These are phyloP conservation scores for Rostratula benghalensis DNA, from an alignment of 2,113 vertebrate species.

Conservation along the genomic window DNA sequence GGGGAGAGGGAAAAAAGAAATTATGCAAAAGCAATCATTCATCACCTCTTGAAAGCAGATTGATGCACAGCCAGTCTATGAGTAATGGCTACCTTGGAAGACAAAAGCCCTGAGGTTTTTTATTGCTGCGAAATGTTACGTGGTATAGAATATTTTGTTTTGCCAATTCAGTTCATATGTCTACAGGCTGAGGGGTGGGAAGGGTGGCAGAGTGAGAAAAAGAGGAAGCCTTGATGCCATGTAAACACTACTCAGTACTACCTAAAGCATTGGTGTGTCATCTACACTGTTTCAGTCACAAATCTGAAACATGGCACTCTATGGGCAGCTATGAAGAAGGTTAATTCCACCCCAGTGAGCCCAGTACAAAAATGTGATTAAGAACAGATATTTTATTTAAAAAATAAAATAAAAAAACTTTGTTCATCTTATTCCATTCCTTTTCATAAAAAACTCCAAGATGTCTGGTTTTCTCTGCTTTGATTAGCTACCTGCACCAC, in stretches of 20 bases:
- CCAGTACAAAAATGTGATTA: neutral
- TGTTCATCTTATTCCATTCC: neutral
- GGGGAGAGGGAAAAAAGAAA: neutral
- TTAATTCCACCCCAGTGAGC: neutral
- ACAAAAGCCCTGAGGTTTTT: neutral
- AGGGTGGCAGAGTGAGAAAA: neutral
- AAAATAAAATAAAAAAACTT: neutral
- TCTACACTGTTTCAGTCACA: neutral
- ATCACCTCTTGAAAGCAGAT: neutral
- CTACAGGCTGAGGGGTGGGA: neutral
- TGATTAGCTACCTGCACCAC: conserved; percentile 10
- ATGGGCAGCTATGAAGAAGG: neutral
- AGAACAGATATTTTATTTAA: neutral
- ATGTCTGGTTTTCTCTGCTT: neutral
- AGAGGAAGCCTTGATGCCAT: neutral
- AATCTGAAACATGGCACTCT: neutral
- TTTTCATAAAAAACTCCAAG: conserved; percentile 13
- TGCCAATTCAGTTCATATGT: neutral
- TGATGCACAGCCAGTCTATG: accelerated
- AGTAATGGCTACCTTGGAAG: neutral
- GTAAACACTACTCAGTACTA: neutral
- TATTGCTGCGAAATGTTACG: neutral
- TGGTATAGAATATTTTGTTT: neutral
- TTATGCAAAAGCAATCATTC: neutral
- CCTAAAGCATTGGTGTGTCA: neutral